Percentiles rank a stretch among this genome's conserved stretches.
Conservation (phyloP, 1,140 invertebrate species). For the Psix sp. region DNA sequence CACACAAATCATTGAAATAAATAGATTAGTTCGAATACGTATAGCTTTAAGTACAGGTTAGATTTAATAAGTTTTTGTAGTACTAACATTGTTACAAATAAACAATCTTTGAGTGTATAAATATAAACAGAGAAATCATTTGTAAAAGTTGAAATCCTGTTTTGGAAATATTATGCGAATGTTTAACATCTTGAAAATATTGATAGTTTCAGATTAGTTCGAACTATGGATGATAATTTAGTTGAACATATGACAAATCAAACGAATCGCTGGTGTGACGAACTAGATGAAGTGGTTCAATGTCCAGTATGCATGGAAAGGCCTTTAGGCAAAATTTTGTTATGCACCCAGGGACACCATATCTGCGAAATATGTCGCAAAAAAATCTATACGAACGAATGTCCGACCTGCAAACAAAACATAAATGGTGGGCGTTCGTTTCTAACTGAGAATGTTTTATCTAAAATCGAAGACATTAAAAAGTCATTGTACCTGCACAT, state of each 20-base stretch:
- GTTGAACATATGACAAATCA: background rate
- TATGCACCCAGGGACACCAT: constrained; percentile 63
- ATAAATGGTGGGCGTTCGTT: constrained; percentile 59
- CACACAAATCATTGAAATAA: no score
- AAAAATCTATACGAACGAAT: constrained; percentile 19
- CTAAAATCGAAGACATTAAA: constrained; percentile 62
- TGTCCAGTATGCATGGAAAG: constrained; percentile 65
- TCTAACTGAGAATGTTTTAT: constrained; percentile 50
- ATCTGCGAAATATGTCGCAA: constrained; percentile 56
- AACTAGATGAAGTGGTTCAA: constrained; percentile 60
- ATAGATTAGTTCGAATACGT: no score
- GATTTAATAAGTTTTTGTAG: no score
- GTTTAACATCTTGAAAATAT: background rate
- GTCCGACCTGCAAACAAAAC: constrained; percentile 58
- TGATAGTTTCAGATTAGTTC: background rate
- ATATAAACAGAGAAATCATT: no score
- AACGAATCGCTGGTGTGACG: constrained; percentile 39
- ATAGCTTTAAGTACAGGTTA: no score
- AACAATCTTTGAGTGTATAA: no score
- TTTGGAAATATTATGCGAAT: no score
- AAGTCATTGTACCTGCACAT: constrained; percentile 1
- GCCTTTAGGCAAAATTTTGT: constrained; percentile 30
- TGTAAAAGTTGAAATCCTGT: no score
- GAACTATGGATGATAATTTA: constrained; percentile 6
- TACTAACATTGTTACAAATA: no score